Base-by-base conservation (phyloP, 23 tunicate species). In the Diplosoma virens region DNA sequence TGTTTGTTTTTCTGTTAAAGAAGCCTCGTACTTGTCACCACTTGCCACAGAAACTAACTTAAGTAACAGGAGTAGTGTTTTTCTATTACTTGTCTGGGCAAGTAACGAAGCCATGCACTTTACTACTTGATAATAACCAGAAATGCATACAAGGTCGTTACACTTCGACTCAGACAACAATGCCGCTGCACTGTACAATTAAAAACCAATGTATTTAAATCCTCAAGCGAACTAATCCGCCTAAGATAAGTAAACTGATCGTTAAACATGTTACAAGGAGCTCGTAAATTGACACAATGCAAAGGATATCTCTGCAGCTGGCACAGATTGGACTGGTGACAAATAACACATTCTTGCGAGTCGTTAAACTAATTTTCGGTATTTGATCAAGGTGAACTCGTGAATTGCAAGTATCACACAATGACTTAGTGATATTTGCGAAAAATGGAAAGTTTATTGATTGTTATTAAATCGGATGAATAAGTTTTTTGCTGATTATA, bases 1-100 rank as follows among this genome's bases (percentile, higher is more conserved):
- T 61, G 35, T 61, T 28, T 61, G 69, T 61, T 61, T 61, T 61
- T 11, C 6, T 35, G 69, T 35, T 26, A 29, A 61, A 61, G 69
- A 61, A 61, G 30, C n/a, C 9, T 22, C 2, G 69, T 29, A 6
- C 69, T 27, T 61, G 69, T 61, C 35, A 61, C 69, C 7, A 35
- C 34, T 61, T 26, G 69, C 9, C 35, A 61, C 69, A 6, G 35
- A 11, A 27, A 22, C n/a, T 26, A 55, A 3, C 35, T 29, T 3
- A 61, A 61, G 69, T 61, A 34, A 61, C n/a, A 29, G 30, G 35
- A 35, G n/a, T n/a, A n/a, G n/a, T n/a, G n/a, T n/a, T n/a, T n/a
- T n/a, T 55, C 35, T 27, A 5, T n/a, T 61, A 29, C 69, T 61
- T 61, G 69, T n/a, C 69, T n/a, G 35, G 69, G 30, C 69, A 61